These are phyloP conservation scores for Microplitis manilae DNA, from an alignment of 2,888 invertebrate genomes.

Conservation along the genomic window DNA sequence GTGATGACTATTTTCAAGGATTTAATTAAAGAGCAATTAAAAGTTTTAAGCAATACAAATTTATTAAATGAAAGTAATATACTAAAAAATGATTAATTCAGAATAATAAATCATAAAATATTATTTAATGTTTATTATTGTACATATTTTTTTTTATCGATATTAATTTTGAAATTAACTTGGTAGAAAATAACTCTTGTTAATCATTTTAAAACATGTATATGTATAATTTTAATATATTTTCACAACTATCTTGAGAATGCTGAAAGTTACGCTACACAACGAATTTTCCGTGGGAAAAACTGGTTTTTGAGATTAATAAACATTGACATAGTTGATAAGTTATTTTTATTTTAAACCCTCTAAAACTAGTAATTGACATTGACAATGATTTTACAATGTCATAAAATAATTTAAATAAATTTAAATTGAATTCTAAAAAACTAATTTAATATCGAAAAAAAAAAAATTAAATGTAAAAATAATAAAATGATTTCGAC, in stretches of 20 bases:
- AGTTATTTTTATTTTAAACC: neutral
- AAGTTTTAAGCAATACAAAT: conserved; percentile 47
- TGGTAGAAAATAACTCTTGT: neutral
- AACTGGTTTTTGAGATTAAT: neutral
- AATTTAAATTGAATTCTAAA: neutral
- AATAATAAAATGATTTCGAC: conserved; percentile 40
- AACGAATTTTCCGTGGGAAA: neutral
- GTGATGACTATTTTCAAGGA: conserved; percentile 29
- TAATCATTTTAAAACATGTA: neutral
- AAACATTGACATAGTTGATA: neutral
- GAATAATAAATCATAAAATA: conserved; percentile 22
- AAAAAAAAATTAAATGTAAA: conserved; percentile 4
- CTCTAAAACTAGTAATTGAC: neutral
- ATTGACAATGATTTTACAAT: no score
- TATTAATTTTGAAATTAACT: neutral
- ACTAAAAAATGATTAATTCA: conserved; percentile 9
- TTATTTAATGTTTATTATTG: neutral
- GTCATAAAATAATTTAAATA: neutral
- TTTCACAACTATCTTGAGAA: neutral
- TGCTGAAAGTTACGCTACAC: neutral
- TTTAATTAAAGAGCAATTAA: conserved; percentile 39
- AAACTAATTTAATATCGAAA: neutral
- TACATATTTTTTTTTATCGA: neutral
- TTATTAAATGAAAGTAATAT: conserved; percentile 50
- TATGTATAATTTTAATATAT: neutral